Base-by-base conservation (phyloP, 2,888 invertebrate genomes). In the Rhabditophanes sp. region DNA sequence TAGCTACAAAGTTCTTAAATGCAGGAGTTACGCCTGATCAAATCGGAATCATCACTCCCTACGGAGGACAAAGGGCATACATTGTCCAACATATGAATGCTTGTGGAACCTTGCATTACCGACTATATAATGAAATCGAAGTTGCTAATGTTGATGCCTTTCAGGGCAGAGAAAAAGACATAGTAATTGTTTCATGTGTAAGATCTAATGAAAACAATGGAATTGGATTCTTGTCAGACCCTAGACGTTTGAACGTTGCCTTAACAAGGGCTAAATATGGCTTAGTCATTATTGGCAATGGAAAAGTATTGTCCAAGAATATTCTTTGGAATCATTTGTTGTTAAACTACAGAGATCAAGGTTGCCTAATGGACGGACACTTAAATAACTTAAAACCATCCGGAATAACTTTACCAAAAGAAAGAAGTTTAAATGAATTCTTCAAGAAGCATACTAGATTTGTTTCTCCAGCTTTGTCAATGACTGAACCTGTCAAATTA, bases 111-210 rank as follows among this genome's bases (percentile, higher is more conserved):
- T 71, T 99, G 35, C 88, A 93, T 65, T 80, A 85, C 22, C 90
- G 90, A 64, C 72, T 96, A 0, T 99, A 99, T 66, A 68, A 71
- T 65, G 90, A 93, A 65, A 87, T 99, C 35, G 96, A 99, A 70
- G 90, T 99, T 1, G 96, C 93, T 6, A 90, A 88, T 68, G 96
- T 99, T 3, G 96, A 99, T 68, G 96, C 96, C 0, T 99, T 99
- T 68, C 64, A 64, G 68, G 96, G 96, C 0, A 74, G 96, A 30
- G 96, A 99, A 65, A 99, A 99, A 64, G 96, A 99, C 64, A 82
- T 93, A 37, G 96, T 99, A 49, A 87, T 99, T 33, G 82, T 99
- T 79, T 90, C 90, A 0, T 96, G 93, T 68, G 96, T 99, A 2
- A 76, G 96, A 32, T 87, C 90, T 4, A 96, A 96, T 65, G 93